These are phyloP conservation scores for Sphenopsis melanotis DNA, from an alignment of 2,797 vertebrate genomes.

Conservation along the genomic window DNA sequence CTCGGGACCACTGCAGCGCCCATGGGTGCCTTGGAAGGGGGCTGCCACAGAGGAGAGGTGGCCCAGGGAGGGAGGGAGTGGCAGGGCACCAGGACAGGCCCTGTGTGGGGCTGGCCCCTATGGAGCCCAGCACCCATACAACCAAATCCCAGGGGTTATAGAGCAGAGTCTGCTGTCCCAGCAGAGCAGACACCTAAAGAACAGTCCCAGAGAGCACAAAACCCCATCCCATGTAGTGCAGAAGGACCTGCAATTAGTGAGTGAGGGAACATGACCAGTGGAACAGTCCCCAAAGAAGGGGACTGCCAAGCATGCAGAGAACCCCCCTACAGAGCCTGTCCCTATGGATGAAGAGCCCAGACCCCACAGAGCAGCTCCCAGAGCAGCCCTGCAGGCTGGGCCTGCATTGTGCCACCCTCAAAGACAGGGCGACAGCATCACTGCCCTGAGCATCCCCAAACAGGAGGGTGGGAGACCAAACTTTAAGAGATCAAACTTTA, in stretches of 20 bases:
- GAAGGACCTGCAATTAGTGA: neutral
- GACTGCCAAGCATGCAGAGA: fast-evolving
- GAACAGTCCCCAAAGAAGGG: neutral
- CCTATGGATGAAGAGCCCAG: neutral
- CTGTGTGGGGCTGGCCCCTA: neutral
- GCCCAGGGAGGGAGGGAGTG: neutral
- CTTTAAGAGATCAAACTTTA: fast-evolving
- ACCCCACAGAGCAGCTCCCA: neutral
- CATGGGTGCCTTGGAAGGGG: fast-evolving
- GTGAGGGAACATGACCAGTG: fast-evolving
- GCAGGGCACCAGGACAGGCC: neutral
- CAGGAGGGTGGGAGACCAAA: fast-evolving
- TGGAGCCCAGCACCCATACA: fast-evolving
- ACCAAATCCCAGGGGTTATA: fast-evolving
- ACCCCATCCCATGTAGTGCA: fast-evolving
- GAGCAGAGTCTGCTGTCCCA: neutral
- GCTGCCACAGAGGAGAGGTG: neutral
- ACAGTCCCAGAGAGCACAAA: neutral
- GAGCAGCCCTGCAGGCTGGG: neutral
- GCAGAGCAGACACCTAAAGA: neutral
- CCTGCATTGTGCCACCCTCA: neutral
- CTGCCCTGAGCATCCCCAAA: neutral
- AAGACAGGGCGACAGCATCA: fast-evolving
- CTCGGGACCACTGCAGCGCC: neutral
- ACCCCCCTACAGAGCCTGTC: neutral